Evolutionary conservation across 2,797 vertebrate species (phyloP).

Genomic region (Pipistrellus pygmaeus): DNA sequence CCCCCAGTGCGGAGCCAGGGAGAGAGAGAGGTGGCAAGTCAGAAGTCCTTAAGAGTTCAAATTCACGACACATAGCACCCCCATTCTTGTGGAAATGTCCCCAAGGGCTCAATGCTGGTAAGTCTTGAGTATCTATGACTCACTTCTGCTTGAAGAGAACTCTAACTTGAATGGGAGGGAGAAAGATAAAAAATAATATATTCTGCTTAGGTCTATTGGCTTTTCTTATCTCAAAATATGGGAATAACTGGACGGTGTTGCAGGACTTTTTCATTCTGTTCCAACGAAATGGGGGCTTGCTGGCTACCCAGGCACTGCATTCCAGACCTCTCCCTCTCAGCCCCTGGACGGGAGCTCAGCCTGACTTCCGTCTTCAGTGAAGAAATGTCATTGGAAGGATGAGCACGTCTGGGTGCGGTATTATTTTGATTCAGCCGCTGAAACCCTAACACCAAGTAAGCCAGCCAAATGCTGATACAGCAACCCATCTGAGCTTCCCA

Average conservation of each 20-base stretch:
- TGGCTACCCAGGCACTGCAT: not conserved
- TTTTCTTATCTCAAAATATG: constrained; percentile 46
- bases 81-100: not conserved
- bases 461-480: not conserved
- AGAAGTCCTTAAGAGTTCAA: not conserved
- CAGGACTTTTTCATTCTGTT: not conserved
- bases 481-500: not conserved
- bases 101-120: not conserved
- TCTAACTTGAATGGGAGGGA: not conserved
- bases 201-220: fast-evolving
- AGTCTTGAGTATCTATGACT: not conserved
- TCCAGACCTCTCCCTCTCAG: not conserved
- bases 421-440: constrained; percentile 4
- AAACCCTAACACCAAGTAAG: not conserved
- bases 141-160: not conserved
- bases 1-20: not conserved
- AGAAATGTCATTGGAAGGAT: not conserved
- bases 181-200: not conserved
- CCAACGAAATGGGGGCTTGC: not conserved
- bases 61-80: too few species aligned
- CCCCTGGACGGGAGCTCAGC: fast-evolving
- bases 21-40: not conserved
- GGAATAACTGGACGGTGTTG: not conserved
- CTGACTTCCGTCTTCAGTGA: not conserved
- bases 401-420: not conserved